Evolutionary conservation across 2,113 vertebrate genomes (phyloP), one percentile per base, ranked within the genome.

Genomic region (Thymallus thymallus): DNA sequence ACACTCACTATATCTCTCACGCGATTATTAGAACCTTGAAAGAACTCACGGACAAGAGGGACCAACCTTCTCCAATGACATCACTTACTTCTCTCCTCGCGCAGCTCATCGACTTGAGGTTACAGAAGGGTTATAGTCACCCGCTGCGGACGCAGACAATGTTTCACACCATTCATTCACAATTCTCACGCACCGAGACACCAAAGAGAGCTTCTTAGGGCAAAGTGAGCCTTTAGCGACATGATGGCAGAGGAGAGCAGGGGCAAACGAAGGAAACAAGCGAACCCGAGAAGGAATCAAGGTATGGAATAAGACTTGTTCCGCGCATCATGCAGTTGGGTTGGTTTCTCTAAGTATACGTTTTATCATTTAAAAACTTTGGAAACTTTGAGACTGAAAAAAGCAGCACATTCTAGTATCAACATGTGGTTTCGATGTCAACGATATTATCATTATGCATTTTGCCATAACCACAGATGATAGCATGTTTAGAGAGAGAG

Each of bases 231-330:
- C 61, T 67, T 16, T 71, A 64, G 69, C 69, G 80, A 9, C 71
- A 87, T 48, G 80, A 94, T 94, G 94, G 85, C 92, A 45, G 93
- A 94, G 80, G 92, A 92, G 84, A 92, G 88, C 58, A 75, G 93
- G 78, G 92, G 92, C 35, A 94, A 93, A 73, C 91, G 93, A 9
- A 91, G 94, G 83, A 94, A 94, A 78, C 94, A 94, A 87, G 92
- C 93, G 72, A 94, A 94, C 87, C 94, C 93, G 10, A 89, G 88
- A 79, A 91, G 93, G 22, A 94, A 92, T 60, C 87, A 88, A 91
- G 93, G 94, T 94, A 91, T 86, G 85, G 65, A 23, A 70, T 18
- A 20, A 23, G 56, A 16, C 14, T 60, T 61, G 73, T 9, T 72
- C 76, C 1, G 66, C 62, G 46, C 75, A 75, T 65, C 61, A 60